phyloP scores from a whole-genome alignment of 2,888 invertebrate genomes.

The Allygus modestus region DNA sequence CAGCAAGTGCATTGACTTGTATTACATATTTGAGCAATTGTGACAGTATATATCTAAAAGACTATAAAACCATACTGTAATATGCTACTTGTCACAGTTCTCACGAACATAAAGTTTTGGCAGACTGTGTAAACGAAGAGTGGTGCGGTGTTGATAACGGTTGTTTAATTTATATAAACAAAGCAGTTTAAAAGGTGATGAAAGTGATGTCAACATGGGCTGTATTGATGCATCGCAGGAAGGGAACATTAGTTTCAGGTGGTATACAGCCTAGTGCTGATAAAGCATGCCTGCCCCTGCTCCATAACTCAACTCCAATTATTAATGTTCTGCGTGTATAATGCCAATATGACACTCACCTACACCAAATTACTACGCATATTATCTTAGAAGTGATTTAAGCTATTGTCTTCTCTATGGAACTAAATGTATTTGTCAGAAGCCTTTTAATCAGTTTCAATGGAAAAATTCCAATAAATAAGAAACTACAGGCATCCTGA shows the following conservation, averaged over 20 bases:
- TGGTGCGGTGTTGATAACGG: slow-evolving; percentile 5
- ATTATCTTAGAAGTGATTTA: slow-evolving; percentile 3
- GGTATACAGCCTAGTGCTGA: slow-evolving; percentile 43
- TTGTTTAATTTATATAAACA: slow-evolving; percentile 11
- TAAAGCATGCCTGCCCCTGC: slow-evolving; percentile 39
- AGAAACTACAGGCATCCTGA: too few relatives aligned
- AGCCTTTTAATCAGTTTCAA: too few relatives aligned
- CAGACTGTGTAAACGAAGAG: background rate
- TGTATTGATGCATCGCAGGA: slow-evolving; percentile 34
- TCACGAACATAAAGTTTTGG: background rate
- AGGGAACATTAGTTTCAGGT: slow-evolving; percentile 38
- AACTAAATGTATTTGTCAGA: too few relatives aligned
- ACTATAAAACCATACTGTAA: background rate
- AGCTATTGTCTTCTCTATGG: background rate
- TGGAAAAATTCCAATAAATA: too few relatives aligned
- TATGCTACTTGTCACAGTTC: background rate
- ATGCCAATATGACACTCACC: slow-evolving; percentile 31
- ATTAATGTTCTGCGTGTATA: slow-evolving; percentile 44
- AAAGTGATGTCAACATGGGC: slow-evolving; percentile 23
- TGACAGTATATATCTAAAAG: too few relatives aligned
- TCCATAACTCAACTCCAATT: slow-evolving; percentile 39
- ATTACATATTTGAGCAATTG: too few relatives aligned
- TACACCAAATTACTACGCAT: background rate
- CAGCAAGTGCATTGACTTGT: too few relatives aligned
- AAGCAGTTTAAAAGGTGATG: slow-evolving; percentile 23